Evolutionary conservation across 2,888 invertebrate genomes (phyloP).

Genomic region (Chironomus tentans): DNA sequence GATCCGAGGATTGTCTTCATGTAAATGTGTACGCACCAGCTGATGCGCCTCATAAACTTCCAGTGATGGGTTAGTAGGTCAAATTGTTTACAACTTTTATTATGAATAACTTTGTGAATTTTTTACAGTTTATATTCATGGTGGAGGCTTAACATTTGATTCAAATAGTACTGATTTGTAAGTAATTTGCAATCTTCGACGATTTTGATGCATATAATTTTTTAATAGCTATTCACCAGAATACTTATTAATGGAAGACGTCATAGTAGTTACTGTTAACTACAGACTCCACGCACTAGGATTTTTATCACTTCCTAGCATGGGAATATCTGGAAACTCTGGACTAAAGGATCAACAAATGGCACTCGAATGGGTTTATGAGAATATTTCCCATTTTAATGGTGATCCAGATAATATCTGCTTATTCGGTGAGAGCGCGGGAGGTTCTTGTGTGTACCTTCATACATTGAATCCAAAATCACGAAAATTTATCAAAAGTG

Average conservation of each 20-base stretch:
- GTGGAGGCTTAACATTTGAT: conserved; percentile 38
- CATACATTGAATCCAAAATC: conserved; percentile 7
- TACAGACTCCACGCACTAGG: conserved; percentile 39
- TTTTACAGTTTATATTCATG: conserved; percentile 38
- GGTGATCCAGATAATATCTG: conserved; percentile 19
- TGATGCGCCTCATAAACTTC: too few species aligned
- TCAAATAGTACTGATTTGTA: conserved; percentile 32
- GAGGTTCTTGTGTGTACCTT: not conserved
- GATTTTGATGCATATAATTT: not conserved
- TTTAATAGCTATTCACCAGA: conserved; percentile 35
- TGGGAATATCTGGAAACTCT: conserved; percentile 38
- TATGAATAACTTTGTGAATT: too few species aligned
- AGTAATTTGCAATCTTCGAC: not conserved
- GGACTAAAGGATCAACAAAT: conserved; percentile 38
- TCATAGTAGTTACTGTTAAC: conserved; percentile 39
- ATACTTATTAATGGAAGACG: conserved; percentile 37
- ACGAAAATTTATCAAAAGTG: conserved; percentile 1
- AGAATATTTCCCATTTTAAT: conserved; percentile 15
- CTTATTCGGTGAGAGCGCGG: conserved; percentile 13
- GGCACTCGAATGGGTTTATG: conserved; percentile 23
- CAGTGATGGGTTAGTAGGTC: too few species aligned
- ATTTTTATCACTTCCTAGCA: conserved; percentile 37
- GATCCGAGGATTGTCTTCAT: conserved; percentile 39
- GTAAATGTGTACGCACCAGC: conserved; percentile 37
- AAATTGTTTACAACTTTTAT: too few species aligned